Conservation (phyloP, 2,113 vertebrate species). For the Chroicocephalus ridibundus region DNA sequence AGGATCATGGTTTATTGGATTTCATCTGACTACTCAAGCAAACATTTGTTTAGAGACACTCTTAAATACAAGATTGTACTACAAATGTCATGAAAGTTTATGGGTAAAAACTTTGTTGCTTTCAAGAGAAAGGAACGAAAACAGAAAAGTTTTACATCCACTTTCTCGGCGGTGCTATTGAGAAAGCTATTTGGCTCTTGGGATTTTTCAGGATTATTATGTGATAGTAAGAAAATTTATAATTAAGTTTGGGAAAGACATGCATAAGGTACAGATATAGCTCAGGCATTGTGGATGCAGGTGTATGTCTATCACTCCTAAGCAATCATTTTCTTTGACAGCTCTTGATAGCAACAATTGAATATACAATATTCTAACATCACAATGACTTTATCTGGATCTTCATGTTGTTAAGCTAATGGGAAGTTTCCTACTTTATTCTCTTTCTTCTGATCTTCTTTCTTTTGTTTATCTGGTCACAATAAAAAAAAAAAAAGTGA, state of each 20-base stretch:
- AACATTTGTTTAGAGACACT: constrained; percentile 19
- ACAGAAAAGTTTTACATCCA: not conserved
- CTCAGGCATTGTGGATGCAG: not conserved
- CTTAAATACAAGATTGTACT: not conserved
- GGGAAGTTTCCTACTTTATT: not conserved
- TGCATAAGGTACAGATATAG: not conserved
- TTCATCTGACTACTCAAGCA: constrained; percentile 28
- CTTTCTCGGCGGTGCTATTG: not conserved
- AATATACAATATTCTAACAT: not conserved
- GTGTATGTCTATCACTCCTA: not conserved
- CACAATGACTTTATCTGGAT: not conserved
- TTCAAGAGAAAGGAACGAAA: not conserved
- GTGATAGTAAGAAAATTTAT: not conserved
- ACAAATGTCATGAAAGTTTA: constrained; percentile 34
- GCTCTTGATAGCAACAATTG: not conserved
- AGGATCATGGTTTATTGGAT: constrained; percentile 43
- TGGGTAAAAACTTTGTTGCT: not conserved
- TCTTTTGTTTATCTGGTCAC: not conserved
- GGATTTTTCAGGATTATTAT: not conserved
- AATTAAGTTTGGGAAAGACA: not conserved
- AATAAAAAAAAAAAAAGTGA: not conserved
- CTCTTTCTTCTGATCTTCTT: not conserved
- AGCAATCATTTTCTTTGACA: not conserved
- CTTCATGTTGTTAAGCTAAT: not conserved
- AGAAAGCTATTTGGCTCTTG: not conserved